Conservation (phyloP, 2,888 invertebrate species). For the Ptilodon capucinus region DNA sequence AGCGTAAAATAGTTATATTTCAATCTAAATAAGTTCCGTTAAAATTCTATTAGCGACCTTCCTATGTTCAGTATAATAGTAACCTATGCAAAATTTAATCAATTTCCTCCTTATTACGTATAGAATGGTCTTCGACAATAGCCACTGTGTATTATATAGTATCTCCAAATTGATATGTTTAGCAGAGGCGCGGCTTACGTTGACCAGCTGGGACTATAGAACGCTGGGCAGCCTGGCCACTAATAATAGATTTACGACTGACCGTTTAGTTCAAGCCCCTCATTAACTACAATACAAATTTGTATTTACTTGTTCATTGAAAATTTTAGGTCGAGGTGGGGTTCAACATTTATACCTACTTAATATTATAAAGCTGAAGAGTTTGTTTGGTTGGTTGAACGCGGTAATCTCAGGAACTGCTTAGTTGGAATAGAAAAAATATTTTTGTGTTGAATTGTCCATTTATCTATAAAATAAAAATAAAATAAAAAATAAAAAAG, state of each 20-base stretch:
- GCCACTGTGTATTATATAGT: conserved; percentile 19
- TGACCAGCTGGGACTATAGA: conserved; percentile 29
- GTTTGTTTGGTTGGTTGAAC: no score
- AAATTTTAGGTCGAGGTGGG: no score
- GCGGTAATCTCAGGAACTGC: no score
- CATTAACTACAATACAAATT: conserved; percentile 12
- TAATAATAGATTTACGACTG: conserved; percentile 38
- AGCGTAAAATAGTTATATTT: no score
- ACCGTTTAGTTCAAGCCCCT: conserved; percentile 15
- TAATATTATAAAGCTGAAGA: no score
- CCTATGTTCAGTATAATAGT: neutral
- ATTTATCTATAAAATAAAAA: no score
- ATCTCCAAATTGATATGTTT: conserved; percentile 26
- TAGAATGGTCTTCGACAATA: conserved; percentile 8
- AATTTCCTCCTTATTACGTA: conserved; percentile 20
- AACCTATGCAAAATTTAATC: conserved; percentile 2
- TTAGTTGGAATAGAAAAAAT: no score
- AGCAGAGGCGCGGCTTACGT: conserved; percentile 25
- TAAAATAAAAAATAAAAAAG: no score
- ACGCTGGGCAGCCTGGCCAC: conserved; percentile 13
- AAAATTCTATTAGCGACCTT: neutral
- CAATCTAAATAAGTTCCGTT: no score
- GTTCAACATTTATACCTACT: no score
- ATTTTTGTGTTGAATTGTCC: no score
- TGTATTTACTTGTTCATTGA: neutral